phyloP scores from a whole-genome alignment of 1,140 invertebrate species.

The Calephelis virginiensis region DNA sequence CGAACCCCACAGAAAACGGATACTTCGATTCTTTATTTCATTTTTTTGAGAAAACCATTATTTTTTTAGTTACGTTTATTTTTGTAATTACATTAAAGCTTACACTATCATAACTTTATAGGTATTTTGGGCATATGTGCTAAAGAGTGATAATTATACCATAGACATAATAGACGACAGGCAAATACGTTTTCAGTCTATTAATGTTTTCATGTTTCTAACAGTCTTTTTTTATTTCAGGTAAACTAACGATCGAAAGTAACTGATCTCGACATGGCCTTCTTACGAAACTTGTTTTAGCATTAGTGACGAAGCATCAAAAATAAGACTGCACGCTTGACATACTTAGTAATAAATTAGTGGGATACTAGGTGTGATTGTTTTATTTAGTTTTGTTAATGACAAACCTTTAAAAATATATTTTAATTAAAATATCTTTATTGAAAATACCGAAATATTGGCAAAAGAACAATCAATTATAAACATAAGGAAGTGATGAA shows the following conservation, averaged over 20 bases:
- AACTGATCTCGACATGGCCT: constrained; percentile 9
- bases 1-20: too few species aligned
- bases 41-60: too few species aligned
- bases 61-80: too few species aligned
- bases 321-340: constrained; percentile 9
- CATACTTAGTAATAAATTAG: constrained; percentile 1
- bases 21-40: too few species aligned
- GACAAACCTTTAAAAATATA: not conserved
- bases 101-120: too few species aligned
- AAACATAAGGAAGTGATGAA: too few species aligned
- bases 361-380: not conserved
- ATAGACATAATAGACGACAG: too few species aligned
- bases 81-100: too few species aligned
- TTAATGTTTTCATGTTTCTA: not conserved
- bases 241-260: not conserved
- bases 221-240: not conserved
- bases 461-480: not conserved
- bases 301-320: not conserved
- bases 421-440: not conserved
- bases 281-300: not conserved
- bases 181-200: not conserved
- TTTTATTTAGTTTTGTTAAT: not conserved
- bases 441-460: not conserved
- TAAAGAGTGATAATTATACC: too few species aligned
- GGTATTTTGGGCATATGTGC: too few species aligned